Evolutionary conservation across 2,113 vertebrate genomes (phyloP), one percentile per base, ranked within the genome.

Genomic region (Gymnocephalus cernua): DNA sequence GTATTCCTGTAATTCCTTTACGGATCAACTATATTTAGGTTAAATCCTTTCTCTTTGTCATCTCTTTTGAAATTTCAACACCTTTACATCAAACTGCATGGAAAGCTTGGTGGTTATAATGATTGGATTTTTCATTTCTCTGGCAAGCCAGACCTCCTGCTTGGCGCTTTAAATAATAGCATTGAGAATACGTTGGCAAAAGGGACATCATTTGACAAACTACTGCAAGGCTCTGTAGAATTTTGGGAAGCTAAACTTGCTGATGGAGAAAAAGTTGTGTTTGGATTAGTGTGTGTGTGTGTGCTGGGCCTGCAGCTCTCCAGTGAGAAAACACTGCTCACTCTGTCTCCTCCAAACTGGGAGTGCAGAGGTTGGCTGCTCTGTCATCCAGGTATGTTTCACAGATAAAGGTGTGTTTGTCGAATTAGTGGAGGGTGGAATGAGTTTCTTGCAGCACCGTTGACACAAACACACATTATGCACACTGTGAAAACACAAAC

Each of bases 381-480:
- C 77, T 51, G 66, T 86, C 84, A 61, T 86, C 68, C 79, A 62
- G 70, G 48, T 79, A 48, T 48, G 69, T 79, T 66, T 73, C 68
- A 54, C 50, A 78, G 83, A 92, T 76, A 87, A 87, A 82, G 78
- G 77, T 86, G 64, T 45, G 45, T 70, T 87, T 92, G 87, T 90
- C 16, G 15, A 64, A 68, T 70, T 63, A 47, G 41, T 19, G 35
- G n/a, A 71, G 75, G 65, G 72, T 56, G 77, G 58, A 25, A 32
- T 19, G 25, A 65, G 1, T 66, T 76, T 72, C 23, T 25, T 27
- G 16, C 41, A 54, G 25, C 27, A 48, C 38, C 29, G 73, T 4
- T 32, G 35, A 75, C 38, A n/a, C n/a, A 64, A 27, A 73, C 81
- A 72, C 57, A 76, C 75, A 77, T 15, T 53, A 48, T 41, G 23